Percentiles rank a stretch among this genome's conserved stretches.
These are phyloP conservation scores for Gasterosteus aculeatus DNA, from an alignment of 2,113 vertebrate species.

Conservation along the genomic window DNA sequence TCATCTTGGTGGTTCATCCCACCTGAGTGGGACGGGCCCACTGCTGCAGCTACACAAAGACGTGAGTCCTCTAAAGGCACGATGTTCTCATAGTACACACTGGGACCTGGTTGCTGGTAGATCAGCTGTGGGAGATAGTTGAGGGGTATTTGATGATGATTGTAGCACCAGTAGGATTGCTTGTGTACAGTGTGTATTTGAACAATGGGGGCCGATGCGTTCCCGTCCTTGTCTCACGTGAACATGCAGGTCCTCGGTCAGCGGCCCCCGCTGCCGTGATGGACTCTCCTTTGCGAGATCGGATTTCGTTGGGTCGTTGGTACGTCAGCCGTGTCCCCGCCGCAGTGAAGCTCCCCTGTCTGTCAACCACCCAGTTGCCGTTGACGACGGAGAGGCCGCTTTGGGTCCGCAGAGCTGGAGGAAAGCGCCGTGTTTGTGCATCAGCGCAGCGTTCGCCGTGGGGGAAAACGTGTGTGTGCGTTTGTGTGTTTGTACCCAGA, in stretches of 20 bases:
- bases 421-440: slow-evolving; percentile 19
- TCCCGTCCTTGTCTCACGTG: slow-evolving; percentile 66
- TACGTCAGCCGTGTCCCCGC: slow-evolving; percentile 90
- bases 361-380: slow-evolving; percentile 93
- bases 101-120: slow-evolving; percentile 78
- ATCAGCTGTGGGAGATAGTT: slow-evolving; percentile 68
- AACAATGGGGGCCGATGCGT: neutral
- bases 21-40: slow-evolving; percentile 22
- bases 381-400: slow-evolving; percentile 91
- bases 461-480: slow-evolving; percentile 20
- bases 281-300: slow-evolving; percentile 90
- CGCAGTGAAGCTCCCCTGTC: slow-evolving; percentile 86
- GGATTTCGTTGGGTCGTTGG: slow-evolving; percentile 92
- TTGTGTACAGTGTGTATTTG: neutral
- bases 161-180: neutral
- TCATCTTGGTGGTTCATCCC: too few species aligned
- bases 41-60: slow-evolving; percentile 40
- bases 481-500: slow-evolving; percentile 68
- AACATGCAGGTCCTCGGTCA: slow-evolving; percentile 86
- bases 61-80: slow-evolving; percentile 49
- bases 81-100: slow-evolving; percentile 76
- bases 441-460: neutral
- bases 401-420: slow-evolving; percentile 85
- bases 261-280: slow-evolving; percentile 90
- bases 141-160: neutral